These are phyloP conservation scores for Cuculus canorus DNA, from an alignment of 2,797 vertebrate species.

Conservation along the genomic window DNA sequence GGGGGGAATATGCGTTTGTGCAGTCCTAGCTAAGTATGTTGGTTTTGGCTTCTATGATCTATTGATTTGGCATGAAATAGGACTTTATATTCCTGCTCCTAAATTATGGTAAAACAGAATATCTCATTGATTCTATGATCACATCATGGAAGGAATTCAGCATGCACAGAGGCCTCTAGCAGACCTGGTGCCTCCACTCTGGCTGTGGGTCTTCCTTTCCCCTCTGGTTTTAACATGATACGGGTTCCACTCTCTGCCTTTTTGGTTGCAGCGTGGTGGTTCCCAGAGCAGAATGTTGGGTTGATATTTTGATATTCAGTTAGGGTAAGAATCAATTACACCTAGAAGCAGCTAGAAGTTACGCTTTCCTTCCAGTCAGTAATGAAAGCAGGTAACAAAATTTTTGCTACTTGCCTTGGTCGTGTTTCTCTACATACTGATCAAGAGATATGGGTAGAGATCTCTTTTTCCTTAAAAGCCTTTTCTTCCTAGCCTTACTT, in stretches of 20 bases:
- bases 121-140: not conserved
- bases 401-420: not conserved
- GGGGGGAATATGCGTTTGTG: not conserved
- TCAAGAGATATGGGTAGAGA: not conserved
- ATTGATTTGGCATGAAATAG: not conserved
- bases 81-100: not conserved
- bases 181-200: not conserved
- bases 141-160: rapidly evolving
- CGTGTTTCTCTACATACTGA: not conserved
- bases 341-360: not conserved
- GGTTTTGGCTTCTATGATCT: not conserved
- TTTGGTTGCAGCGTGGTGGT: not conserved
- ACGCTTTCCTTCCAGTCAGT: not conserved
- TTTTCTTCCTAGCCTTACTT: not conserved
- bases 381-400: not conserved
- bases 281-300: not conserved
- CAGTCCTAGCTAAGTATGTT: not conserved
- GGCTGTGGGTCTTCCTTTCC: not conserved
- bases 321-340: not conserved
- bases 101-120: not conserved
- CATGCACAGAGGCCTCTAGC: not conserved
- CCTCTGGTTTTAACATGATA: not conserved
- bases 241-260: not conserved
- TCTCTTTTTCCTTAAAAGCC: not conserved
- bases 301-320: not conserved